A percentile compares a stretch with the other conserved stretches of the same genome.
These are phyloP conservation scores for Sitobion miscanthi DNA, from an alignment of 1,140 invertebrate genomes.

Conservation along the genomic window DNA sequence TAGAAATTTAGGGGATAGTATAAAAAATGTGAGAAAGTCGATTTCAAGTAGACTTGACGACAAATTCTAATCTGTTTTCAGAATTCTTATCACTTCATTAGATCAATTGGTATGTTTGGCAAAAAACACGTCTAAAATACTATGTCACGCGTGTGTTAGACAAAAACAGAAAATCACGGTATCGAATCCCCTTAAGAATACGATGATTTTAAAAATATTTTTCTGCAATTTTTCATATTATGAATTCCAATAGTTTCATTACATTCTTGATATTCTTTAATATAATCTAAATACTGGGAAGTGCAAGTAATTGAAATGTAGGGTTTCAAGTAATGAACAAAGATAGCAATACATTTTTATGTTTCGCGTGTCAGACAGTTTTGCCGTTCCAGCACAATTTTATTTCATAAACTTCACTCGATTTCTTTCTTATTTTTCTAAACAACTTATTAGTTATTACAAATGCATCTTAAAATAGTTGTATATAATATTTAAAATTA, in stretches of 20 bases:
- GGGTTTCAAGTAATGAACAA: neutral
- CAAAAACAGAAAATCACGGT: too few relatives aligned
- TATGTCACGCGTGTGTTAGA: too few relatives aligned
- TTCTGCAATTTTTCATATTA: neutral
- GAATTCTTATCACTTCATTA: too few relatives aligned
- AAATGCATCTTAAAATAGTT: neutral
- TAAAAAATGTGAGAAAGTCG: too few relatives aligned
- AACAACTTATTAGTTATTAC: neutral
- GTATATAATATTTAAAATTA: neutral
- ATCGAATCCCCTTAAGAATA: neutral
- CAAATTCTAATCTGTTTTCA: too few relatives aligned
- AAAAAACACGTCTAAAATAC: too few relatives aligned
- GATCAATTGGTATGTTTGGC: too few relatives aligned
- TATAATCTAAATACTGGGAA: neutral
- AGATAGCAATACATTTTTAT: neutral
- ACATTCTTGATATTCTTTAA: neutral
- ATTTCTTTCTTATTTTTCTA: neutral
- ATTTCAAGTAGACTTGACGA: too few relatives aligned
- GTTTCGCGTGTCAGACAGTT: neutral
- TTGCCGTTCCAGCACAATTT: neutral
- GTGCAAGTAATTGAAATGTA: neutral
- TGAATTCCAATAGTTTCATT: neutral
- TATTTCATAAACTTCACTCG: neutral
- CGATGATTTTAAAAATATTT: neutral
- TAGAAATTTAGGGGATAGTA: too few relatives aligned